These are phyloP conservation scores for Cepphus grylle DNA, from an alignment of 2,113 vertebrate genomes.

Conservation along the genomic window DNA sequence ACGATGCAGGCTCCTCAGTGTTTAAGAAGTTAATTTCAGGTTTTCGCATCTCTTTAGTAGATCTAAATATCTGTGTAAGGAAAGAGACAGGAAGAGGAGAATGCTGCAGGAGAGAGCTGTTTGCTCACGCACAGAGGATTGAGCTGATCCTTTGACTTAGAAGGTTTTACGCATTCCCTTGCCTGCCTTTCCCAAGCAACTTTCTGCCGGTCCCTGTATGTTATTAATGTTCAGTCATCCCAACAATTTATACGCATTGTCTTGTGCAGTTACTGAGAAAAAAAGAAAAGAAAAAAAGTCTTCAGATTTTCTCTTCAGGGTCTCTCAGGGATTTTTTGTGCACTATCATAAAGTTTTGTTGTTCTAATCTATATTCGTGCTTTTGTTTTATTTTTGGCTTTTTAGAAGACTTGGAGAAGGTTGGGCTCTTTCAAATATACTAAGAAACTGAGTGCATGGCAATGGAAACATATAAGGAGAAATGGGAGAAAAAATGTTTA, in stretches of 20 bases:
- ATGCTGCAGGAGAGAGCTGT: neutral
- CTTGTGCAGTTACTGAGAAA: neutral
- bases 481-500: neutral
- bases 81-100: neutral
- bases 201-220: neutral
- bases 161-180: neutral
- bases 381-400: conserved; percentile 14
- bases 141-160: neutral
- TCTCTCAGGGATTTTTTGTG: neutral
- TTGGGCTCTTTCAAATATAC: neutral
- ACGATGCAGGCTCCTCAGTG: neutral
- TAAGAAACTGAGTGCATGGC: neutral
- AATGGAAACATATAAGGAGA: neutral
- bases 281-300: neutral
- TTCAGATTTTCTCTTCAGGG: neutral
- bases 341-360: neutral
- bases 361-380: neutral
- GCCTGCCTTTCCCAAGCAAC: conserved; percentile 2
- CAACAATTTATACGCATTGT: neutral
- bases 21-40: neutral
- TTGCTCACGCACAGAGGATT: neutral
- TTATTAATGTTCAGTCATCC: neutral
- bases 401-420: neutral
- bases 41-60: neutral
- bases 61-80: neutral